These are phyloP conservation scores for Campaea margaritaria DNA, from an alignment of 2,888 invertebrate species.

Conservation along the genomic window DNA sequence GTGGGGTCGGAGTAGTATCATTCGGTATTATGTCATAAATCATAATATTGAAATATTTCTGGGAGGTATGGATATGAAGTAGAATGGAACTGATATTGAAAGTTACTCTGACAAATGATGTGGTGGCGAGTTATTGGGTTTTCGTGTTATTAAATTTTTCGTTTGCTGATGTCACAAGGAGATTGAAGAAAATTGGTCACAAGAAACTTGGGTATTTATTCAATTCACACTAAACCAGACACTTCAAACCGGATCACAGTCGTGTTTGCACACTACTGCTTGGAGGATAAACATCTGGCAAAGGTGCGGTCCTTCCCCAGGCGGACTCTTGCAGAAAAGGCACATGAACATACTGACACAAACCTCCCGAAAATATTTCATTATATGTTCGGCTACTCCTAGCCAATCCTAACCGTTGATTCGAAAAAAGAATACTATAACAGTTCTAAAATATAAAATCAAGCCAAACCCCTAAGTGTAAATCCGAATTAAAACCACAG, in stretches of 20 bases:
- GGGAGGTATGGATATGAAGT: conserved; percentile 61
- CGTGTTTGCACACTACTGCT: too few species aligned
- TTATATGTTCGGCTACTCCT: too few species aligned
- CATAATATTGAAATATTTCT: conserved; percentile 81
- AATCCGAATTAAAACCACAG: neutral
- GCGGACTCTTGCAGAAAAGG: too few species aligned
- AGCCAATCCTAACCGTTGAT: too few species aligned
- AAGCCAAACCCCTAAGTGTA: neutral
- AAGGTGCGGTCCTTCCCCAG: too few species aligned
- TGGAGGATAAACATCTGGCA: too few species aligned
- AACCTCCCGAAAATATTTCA: too few species aligned
- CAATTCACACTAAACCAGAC: too few species aligned
- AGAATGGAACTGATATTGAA: conserved; percentile 74
- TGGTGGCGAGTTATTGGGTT: conserved; percentile 48
- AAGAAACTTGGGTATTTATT: neutral
- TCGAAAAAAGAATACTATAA: too few species aligned
- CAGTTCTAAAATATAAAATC: too few species aligned
- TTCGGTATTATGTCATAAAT: conserved; percentile 76
- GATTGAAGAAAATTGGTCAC: neutral
- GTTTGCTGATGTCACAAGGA: conserved; percentile 33
- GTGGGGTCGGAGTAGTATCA: conserved; percentile 31
- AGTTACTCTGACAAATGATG: conserved; percentile 78
- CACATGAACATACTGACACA: too few species aligned
- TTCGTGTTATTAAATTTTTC: conserved; percentile 54
- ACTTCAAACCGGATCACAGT: too few species aligned